These are phyloP conservation scores for Equus quagga DNA, from an alignment of 2,113 vertebrate genomes.

Conservation along the genomic window DNA sequence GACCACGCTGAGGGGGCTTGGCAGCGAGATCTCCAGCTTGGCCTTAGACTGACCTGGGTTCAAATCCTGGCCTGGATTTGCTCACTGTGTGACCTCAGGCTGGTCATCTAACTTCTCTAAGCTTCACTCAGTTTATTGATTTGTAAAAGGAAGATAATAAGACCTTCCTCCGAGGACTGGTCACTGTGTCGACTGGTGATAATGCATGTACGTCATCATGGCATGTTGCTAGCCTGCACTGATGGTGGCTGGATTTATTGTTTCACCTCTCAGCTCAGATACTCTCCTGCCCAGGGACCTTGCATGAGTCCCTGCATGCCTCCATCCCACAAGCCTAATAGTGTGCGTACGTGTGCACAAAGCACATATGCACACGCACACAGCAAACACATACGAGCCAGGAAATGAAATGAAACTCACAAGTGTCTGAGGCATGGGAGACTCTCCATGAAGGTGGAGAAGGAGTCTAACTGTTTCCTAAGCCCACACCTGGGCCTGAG, in stretches of 20 bases:
- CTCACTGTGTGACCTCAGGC: background rate
- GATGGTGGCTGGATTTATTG: background rate
- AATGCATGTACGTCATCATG: background rate
- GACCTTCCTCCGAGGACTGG: background rate
- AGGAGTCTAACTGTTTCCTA: background rate
- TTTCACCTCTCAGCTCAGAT: slow-evolving; percentile 1
- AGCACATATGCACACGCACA: background rate
- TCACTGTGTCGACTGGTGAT: background rate
- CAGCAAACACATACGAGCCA: background rate
- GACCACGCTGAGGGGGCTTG: background rate
- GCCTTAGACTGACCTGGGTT: slow-evolving; percentile 47
- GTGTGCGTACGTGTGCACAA: background rate
- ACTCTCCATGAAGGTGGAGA: background rate
- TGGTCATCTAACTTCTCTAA: slow-evolving; percentile 14
- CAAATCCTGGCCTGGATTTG: slow-evolving; percentile 36
- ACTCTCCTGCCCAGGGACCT: background rate
- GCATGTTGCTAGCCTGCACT: background rate
- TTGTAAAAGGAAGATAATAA: slow-evolving; percentile 35
- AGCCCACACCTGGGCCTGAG: background rate
- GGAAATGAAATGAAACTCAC: background rate
- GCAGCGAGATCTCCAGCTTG: background rate
- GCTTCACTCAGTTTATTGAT: slow-evolving; percentile 1
- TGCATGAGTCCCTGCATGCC: background rate
- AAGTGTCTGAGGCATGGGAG: background rate
- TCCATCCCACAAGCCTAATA: background rate